Base-by-base conservation (phyloP, 2,888 invertebrate genomes). In the Thecocarcelia acutangulata region DNA sequence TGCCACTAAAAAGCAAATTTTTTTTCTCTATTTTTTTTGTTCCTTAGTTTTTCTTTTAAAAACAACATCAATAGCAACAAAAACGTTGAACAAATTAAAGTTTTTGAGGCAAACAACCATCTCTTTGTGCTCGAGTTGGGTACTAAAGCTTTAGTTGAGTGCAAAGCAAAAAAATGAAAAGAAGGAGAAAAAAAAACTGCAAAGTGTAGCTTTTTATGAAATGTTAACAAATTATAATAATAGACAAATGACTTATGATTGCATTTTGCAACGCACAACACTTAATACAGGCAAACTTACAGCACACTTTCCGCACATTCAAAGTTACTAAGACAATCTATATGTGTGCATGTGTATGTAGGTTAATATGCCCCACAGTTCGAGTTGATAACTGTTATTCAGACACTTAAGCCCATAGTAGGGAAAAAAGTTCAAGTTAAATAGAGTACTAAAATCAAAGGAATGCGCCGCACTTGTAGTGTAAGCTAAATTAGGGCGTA, bases 191-290 rank as follows among this genome's bases (percentile, higher is more conserved):
- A 3, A 56, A 33, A 44, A 73, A 73, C 33, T 58, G 56, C 64
- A 6, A 66, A 69, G 76, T 61, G 52, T 54, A 76, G 61, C 61
- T 54, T 69, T 70, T 78, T 66, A 74, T 78, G 78, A 82, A 82
- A 82, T 82, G 74, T 82, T 78, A 82, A 82, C 82, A 82, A 82
- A 82, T 82, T 82, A 78, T 78, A 82, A 82, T 78, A 82, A 82
- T 75, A 78, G 82, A 82, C 82, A 82, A 82, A 82, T 82, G 82
- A 82, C 82, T 82, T 82, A 82, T 82, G 82, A 82, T 82, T 82
- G 82, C 78, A 82, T 82, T 69, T 78, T 82, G 70, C 74, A 75
- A 69, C 21, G 52, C 66, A 59, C 58, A 42, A 8, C 59, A 21
- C 58, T 28, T 33, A 33, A 37, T 40, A 40, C 21, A 8, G 13